Percentiles rank a stretch among this genome's conserved stretches.
Conservation (phyloP, 2,113 vertebrate species). For the Scytalopus superciliaris region DNA sequence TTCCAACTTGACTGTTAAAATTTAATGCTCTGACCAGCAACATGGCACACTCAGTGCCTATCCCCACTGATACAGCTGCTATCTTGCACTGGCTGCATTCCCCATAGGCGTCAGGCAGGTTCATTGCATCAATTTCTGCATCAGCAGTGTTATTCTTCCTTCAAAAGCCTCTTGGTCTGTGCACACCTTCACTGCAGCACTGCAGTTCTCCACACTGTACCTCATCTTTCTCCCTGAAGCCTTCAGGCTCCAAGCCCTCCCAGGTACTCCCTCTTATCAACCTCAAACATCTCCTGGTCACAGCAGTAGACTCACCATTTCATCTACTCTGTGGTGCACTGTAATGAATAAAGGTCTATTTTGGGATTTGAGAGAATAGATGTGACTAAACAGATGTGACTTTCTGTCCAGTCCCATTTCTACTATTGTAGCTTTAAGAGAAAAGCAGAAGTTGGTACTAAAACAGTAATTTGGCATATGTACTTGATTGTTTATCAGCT, state of each 20-base stretch:
- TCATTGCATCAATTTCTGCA: neutral
- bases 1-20: neutral
- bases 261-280: neutral
- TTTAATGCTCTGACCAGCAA: neutral
- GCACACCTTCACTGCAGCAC: accelerated
- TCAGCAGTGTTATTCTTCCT: neutral
- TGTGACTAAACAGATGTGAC: neutral
- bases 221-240: neutral
- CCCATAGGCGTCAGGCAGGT: neutral
- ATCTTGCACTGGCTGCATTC: neutral
- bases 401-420: neutral
- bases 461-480: neutral
- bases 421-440: neutral
- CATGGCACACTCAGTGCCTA: neutral
- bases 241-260: neutral
- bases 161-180: neutral
- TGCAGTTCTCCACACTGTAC: neutral
- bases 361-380: neutral
- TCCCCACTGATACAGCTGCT: neutral
- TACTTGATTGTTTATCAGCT: constrained; percentile 11
- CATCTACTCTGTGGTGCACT: neutral
- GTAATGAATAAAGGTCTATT: neutral
- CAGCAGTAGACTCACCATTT: neutral
- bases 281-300: neutral
- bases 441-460: neutral